These are phyloP conservation scores for Fukomys damarensis DNA, from an alignment of 2,113 vertebrate species.

Conservation along the genomic window DNA sequence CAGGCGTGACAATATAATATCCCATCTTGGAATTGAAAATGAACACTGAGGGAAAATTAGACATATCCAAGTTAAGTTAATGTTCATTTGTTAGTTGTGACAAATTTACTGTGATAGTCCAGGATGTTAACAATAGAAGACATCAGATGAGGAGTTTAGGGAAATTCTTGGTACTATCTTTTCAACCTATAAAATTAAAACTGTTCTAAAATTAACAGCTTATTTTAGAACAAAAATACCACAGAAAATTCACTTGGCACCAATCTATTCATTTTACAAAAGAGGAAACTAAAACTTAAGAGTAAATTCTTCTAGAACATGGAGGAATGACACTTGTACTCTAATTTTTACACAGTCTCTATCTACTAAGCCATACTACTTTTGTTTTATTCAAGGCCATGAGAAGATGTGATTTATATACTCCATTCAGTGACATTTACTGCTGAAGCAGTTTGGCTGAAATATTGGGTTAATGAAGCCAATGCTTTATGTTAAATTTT, in stretches of 20 bases:
- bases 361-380: neutral
- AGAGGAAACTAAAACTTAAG: conserved; percentile 11
- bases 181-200: neutral
- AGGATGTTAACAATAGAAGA: neutral
- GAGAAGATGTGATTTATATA: neutral
- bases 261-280: conserved; percentile 39
- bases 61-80: conserved; percentile 23
- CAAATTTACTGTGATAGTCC: neutral
- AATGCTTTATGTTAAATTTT: conserved; percentile 53
- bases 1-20: neutral
- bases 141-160: neutral
- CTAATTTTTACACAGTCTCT: neutral
- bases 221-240: conserved; percentile 11
- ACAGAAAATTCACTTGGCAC: neutral
- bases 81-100: conserved; percentile 2
- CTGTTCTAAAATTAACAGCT: conserved; percentile 34
- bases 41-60: neutral
- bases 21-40: neutral
- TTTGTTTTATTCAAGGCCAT: conserved; percentile 17
- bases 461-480: conserved; percentile 26
- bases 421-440: conserved; percentile 15
- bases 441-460: conserved; percentile 45
- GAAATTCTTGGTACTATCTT: neutral
- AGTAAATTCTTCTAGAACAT: neutral
- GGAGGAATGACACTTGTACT: neutral